Evolutionary conservation across 2,113 vertebrate genomes (phyloP).

Genomic region (Leptosomus discolor): DNA sequence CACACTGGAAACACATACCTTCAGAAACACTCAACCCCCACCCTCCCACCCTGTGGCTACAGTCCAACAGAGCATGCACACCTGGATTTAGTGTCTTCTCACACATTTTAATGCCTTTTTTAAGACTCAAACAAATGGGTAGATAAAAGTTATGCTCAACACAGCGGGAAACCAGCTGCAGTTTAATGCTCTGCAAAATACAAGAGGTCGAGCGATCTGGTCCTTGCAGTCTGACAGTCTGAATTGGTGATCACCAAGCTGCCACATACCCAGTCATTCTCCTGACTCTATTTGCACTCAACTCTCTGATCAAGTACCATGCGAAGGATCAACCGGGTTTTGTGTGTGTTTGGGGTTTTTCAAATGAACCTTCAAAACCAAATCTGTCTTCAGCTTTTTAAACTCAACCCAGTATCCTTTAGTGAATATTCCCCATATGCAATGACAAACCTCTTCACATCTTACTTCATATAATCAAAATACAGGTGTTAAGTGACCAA

Average conservation of each 20-base stretch:
- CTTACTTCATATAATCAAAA: not conserved
- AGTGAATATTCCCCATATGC: not conserved
- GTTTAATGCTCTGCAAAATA: not conserved
- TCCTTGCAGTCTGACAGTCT: not conserved
- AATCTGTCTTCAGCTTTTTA: not conserved
- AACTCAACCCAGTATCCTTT: not conserved
- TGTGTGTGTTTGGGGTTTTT: not conserved
- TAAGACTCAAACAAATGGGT: not conserved
- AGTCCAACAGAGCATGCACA: not conserved
- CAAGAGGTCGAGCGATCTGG: not conserved
- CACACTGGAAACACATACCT: not conserved
- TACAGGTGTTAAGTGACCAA: not conserved
- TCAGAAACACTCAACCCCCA: not conserved
- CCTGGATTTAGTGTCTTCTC: not conserved
- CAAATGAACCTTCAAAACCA: not conserved
- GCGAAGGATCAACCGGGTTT: not conserved
- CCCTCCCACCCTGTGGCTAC: not conserved
- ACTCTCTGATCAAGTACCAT: not conserved
- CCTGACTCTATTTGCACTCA: not conserved
- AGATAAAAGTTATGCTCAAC: not conserved
- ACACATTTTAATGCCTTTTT: not conserved
- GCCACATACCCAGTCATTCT: not conserved
- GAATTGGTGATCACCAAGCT: not conserved
- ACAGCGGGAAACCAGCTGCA: not conserved
- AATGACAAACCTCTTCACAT: not conserved